phyloP scores from a whole-genome alignment of 1,140 invertebrate species.

The Papilio polyxenes region DNA sequence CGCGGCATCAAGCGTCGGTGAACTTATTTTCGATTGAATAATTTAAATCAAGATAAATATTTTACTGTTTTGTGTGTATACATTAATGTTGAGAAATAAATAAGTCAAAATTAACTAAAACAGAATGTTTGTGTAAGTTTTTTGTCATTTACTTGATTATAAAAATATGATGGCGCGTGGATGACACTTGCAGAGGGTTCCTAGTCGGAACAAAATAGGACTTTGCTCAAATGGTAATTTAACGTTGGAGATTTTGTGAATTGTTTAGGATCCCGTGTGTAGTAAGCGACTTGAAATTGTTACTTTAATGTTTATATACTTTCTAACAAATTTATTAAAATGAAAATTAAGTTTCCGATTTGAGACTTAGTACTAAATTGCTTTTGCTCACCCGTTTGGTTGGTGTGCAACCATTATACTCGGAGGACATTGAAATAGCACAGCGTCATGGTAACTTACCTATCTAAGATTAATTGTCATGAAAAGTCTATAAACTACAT shows the following conservation, averaged over 20 bases:
- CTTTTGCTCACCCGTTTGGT: conserved; percentile 11
- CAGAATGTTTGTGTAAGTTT: conserved; percentile 38
- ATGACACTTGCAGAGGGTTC: conserved; percentile 58
- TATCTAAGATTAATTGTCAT: conserved; percentile 52
- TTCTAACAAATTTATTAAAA: conserved; percentile 56
- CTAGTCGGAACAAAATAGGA: conserved; percentile 71
- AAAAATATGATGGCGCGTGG: conserved; percentile 71
- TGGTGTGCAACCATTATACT: conserved; percentile 29
- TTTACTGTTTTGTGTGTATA: conserved; percentile 45
- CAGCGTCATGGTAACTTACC: conserved; percentile 42
- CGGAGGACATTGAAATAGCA: conserved; percentile 22
- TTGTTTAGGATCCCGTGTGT: conserved; percentile 54
- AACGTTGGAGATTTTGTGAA: conserved; percentile 57
- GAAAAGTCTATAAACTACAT: conserved; percentile 41
- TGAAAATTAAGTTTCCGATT: conserved; percentile 77
- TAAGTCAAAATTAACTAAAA: conserved; percentile 40
- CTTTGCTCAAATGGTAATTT: conserved; percentile 62
- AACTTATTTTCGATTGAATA: conserved; percentile 69
- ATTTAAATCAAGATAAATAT: conserved; percentile 49
- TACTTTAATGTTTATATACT: conserved; percentile 42
- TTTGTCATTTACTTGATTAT: conserved; percentile 45
- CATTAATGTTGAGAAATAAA: conserved; percentile 47
- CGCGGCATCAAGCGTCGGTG: conserved; percentile 63
- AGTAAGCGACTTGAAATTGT: conserved; percentile 48
- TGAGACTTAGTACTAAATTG: conserved; percentile 25